Percentiles rank a stretch among this genome's conserved stretches.
Conservation (phyloP, 2,113 vertebrate genomes). For the Piaya cayana region DNA sequence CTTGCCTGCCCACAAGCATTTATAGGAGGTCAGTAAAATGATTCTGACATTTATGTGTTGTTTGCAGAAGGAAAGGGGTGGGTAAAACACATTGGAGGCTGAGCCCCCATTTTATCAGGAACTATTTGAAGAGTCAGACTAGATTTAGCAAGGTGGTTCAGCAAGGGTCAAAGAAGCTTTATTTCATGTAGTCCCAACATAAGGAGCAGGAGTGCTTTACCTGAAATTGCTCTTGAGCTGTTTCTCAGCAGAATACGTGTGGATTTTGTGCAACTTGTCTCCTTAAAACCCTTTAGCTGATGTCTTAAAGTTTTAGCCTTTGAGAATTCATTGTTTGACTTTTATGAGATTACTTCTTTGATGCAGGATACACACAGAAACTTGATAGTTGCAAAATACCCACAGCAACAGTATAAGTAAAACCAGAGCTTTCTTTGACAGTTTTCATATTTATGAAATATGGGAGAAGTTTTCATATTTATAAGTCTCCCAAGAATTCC, state of each 20-base stretch:
- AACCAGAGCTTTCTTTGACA: background rate
- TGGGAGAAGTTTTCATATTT: background rate
- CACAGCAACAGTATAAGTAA: background rate
- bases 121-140: constrained; percentile 19
- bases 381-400: background rate
- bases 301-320: background rate
- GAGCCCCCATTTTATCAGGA: constrained; percentile 8
- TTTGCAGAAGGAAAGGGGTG: constrained; percentile 7
- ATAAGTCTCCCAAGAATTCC: background rate
- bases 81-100: background rate
- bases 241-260: background rate
- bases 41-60: background rate
- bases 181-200: background rate
- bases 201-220: background rate
- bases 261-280: background rate
- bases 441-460: background rate
- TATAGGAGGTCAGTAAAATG: constrained; percentile 16
- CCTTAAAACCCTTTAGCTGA: background rate
- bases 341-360: background rate
- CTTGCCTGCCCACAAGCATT: background rate
- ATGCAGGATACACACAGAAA: background rate
- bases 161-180: constrained; percentile 16
- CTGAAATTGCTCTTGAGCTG: background rate
- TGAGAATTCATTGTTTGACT: background rate
- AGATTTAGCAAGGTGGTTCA: background rate